phyloP scores from a whole-genome alignment of 2,113 vertebrate genomes.

The Coracopsis vasa region DNA sequence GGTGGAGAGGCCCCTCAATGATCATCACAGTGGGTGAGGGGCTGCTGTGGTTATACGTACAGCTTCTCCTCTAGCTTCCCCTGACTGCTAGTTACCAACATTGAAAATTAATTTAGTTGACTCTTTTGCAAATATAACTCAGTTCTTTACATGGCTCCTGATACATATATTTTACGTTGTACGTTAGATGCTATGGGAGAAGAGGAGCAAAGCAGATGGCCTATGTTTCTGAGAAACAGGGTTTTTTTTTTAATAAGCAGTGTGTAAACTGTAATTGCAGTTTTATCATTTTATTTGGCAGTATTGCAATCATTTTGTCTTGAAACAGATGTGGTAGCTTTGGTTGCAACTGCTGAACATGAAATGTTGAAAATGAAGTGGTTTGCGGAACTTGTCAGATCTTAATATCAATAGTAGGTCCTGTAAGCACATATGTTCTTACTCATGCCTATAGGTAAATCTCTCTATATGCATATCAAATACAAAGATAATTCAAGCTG shows the following conservation, averaged over 20 bases:
- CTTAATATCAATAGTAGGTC: background rate
- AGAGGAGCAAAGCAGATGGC: background rate
- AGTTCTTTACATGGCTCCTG: background rate
- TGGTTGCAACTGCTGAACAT: background rate
- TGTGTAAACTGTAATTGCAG: background rate
- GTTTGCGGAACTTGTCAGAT: background rate
- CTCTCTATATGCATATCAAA: background rate
- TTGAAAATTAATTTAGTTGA: background rate
- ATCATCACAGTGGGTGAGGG: background rate
- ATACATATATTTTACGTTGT: background rate
- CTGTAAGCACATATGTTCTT: background rate
- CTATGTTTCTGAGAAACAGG: background rate
- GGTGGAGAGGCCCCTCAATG: background rate
- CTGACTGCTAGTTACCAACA: background rate
- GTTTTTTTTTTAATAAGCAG: background rate
- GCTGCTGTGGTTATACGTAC: background rate
- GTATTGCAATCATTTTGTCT: background rate
- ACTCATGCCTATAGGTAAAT: background rate
- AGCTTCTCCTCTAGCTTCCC: background rate
- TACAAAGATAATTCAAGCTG: background rate
- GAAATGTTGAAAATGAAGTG: background rate
- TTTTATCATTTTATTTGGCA: background rate
- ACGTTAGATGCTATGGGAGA: background rate
- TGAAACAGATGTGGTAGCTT: background rate
- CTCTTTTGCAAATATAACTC: background rate